Evolutionary conservation across 2,797 vertebrate species (phyloP).

Genomic region (Pelodytes ibericus): DNA sequence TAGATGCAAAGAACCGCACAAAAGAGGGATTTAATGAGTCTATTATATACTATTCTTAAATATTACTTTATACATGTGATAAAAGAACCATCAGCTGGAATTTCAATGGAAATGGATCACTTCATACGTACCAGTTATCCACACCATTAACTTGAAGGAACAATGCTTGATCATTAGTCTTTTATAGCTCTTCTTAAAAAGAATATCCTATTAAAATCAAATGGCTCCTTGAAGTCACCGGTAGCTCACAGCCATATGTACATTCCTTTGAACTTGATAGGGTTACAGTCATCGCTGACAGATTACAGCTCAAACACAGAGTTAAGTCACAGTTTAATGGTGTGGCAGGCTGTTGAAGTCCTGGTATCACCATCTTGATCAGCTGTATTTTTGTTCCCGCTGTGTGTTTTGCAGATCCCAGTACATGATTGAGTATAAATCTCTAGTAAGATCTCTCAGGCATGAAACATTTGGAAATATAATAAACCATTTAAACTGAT

Average conservation of each 20-base stretch:
- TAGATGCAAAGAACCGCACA: too few species aligned
- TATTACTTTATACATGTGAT: not conserved
- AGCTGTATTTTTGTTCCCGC: not conserved
- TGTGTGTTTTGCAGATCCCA: not conserved
- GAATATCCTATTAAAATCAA: not conserved
- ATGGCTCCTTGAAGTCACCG: not conserved
- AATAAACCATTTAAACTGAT: not conserved
- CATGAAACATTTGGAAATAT: conserved; percentile 1
- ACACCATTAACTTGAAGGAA: too few species aligned
- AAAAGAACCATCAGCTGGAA: not conserved
- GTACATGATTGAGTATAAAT: not conserved
- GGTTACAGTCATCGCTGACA: not conserved
- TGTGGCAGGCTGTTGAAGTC: conserved; percentile 9
- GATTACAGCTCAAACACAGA: conserved; percentile 5
- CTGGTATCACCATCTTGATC: conserved; percentile 2
- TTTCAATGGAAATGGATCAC: not conserved
- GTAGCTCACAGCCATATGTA: not conserved
- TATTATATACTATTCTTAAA: too few species aligned
- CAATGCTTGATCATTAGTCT: not conserved
- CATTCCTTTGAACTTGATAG: conserved; percentile 18
- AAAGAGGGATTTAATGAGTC: too few species aligned
- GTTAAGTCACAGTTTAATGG: not conserved
- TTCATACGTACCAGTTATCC: not conserved
- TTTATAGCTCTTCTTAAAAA: not conserved
- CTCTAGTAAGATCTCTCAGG: not conserved